Evolutionary conservation across 2,797 vertebrate species (phyloP), one percentile per base, ranked within the genome.

Genomic region (Neostethus bicornis): DNA sequence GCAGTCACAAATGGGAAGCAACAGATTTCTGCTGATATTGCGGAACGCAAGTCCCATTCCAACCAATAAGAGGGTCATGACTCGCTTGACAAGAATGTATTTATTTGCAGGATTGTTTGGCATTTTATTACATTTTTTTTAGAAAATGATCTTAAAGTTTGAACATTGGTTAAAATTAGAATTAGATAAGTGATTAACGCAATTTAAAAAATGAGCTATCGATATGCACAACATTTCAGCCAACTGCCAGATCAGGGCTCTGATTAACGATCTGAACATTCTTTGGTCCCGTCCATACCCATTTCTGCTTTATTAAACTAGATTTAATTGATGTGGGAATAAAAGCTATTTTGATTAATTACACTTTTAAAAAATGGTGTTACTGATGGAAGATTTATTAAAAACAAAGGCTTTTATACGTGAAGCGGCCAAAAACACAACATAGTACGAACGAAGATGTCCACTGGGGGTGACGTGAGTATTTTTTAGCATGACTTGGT

Each of bases 91-190:
- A 7, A 51, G 29, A 28, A 25, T 52, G 53, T 53, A 31, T 53
- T 43, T 54, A 37, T 17, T 55, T 32, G 38, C 47, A 38, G 20
- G 16, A n/a, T 37, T 38, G 44, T 29, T n/a, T n/a, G n/a, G 24
- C 19, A 25, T 54, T 29, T 24, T 46, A 46, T 46, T 57, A 34
- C 34, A 29, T 17, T 41, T 20, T 52, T 61, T 39, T 41, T 21
- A 17, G 35, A 32, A 11, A 61, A 20, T 13, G 39, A 51, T 45
- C 20, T 21, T 7, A 23, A 25, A 23, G 58, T 61, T 44, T 61
- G 23, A 31, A 45, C 51, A 16, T 14, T 34, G 29, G 38, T 39
- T 51, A 25, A 57, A 10, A n/a, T 24, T 11, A 4, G 12, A 21
- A 29, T 17, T 42, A 24, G 21, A 11, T 35, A 25, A n/a, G n/a